Conservation (phyloP, 64 coral and sea anemone species). For the Pocillopora damicornis region DNA sequence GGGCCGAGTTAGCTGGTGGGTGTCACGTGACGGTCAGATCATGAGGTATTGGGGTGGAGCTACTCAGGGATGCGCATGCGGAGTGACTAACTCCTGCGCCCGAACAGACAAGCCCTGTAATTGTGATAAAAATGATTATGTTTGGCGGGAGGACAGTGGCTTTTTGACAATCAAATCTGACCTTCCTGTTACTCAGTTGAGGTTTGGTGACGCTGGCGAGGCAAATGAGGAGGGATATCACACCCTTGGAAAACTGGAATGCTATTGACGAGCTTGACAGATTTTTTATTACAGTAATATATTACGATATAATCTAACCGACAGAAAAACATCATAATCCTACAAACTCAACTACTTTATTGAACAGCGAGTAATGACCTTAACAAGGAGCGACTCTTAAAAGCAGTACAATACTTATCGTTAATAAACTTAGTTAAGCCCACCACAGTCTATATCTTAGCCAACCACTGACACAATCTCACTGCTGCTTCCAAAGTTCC, state of each 20-base stretch:
- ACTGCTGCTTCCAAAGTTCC: no score
- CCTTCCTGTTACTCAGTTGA: constrained; percentile 49
- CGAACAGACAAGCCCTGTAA: background rate
- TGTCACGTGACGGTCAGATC: constrained; percentile 19
- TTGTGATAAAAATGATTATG: constrained; percentile 35
- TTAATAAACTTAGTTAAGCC: no score
- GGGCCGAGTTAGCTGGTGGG: constrained; percentile 20
- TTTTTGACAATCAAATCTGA: constrained; percentile 35
- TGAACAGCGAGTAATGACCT: no score
- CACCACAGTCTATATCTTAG: no score
- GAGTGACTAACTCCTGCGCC: constrained; percentile 15
- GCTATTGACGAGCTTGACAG: background rate
- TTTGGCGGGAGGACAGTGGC: constrained; percentile 53
- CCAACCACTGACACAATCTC: no score
- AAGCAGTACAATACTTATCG: no score
- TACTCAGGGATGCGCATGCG: constrained; percentile 34
- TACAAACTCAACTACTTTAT: no score
- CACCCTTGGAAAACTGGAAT: constrained; percentile 2
- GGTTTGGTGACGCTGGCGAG: background rate
- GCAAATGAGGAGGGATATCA: background rate
- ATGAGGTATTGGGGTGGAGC: constrained; percentile 60
- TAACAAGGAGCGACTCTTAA: no score
- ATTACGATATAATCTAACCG: no score
- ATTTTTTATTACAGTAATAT: no score
- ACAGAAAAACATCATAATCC: no score